Percentiles rank a stretch among this genome's conserved stretches.
Conservation (phyloP, 2,888 invertebrate genomes). For the Noctua fimbriata region DNA sequence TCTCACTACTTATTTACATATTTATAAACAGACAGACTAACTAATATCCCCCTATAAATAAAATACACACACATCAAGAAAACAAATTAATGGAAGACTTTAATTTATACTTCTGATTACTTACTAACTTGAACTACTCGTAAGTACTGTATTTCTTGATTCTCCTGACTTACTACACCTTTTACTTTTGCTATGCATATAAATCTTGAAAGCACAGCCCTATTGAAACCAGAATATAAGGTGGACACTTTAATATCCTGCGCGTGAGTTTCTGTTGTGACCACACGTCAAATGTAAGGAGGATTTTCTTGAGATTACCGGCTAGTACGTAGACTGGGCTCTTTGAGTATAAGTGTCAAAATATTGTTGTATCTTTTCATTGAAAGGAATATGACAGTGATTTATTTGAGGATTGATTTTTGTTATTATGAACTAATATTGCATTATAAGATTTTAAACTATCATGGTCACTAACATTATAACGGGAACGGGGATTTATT, state of each 20-base stretch:
- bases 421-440: neutral
- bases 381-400: neutral
- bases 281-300: constrained; percentile 70
- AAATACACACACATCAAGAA: constrained; percentile 9
- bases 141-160: constrained; percentile 34
- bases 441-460: no score
- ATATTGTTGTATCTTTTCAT: neutral
- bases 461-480: no score
- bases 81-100: constrained; percentile 43
- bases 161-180: constrained; percentile 34
- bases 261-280: constrained; percentile 76
- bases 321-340: neutral
- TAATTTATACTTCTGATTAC: constrained; percentile 46
- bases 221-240: constrained; percentile 78
- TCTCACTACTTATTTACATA: constrained; percentile 19
- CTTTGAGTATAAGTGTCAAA: neutral
- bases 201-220: constrained; percentile 56
- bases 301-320: constrained; percentile 65
- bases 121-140: constrained; percentile 13
- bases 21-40: constrained; percentile 12
- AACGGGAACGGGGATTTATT: no score
- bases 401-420: no score
- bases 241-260: constrained; percentile 76
- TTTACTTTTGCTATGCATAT: constrained; percentile 48
- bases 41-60: constrained; percentile 20